phyloP scores from a whole-genome alignment of 1,140 invertebrate species.

The Anastatus disparis region DNA sequence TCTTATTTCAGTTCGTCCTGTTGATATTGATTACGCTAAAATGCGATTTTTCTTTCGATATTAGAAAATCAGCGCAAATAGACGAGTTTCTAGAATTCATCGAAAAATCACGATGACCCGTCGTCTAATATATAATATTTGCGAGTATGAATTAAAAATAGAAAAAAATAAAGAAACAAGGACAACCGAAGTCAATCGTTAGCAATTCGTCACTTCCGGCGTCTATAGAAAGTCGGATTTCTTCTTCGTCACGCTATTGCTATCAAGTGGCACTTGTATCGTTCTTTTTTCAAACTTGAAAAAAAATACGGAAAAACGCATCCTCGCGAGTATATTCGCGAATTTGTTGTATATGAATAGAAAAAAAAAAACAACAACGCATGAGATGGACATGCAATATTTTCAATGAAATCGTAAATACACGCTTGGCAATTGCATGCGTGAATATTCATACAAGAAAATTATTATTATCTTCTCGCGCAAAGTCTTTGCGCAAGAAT shows the following conservation, averaged over 20 bases:
- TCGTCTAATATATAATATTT: not conserved
- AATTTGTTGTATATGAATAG: not conserved
- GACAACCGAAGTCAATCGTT: too few relatives aligned
- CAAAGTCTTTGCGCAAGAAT: too few relatives aligned
- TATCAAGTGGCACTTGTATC: constrained; percentile 27
- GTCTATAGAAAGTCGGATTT: constrained; percentile 30
- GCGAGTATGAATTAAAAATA: not conserved
- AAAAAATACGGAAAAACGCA: not conserved
- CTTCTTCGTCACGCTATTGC: constrained; percentile 20
- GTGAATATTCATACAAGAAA: not conserved
- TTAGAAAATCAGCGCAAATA: too few relatives aligned
- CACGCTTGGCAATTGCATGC: not conserved
- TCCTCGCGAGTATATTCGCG: not conserved
- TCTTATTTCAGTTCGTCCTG: too few relatives aligned
- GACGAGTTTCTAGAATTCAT: too few relatives aligned
- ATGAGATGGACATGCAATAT: too few relatives aligned
- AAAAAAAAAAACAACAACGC: too few relatives aligned
- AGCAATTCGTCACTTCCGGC: constrained; percentile 23
- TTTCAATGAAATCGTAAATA: too few relatives aligned
- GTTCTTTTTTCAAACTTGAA: not conserved
- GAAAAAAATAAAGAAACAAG: not conserved
- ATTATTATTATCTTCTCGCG: too few relatives aligned
- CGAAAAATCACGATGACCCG: too few relatives aligned
- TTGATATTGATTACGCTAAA: too few relatives aligned
- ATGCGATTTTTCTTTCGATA: too few relatives aligned